Base-by-base conservation (phyloP, 1,140 invertebrate species). In the Thaumetopoea pityocampa region DNA sequence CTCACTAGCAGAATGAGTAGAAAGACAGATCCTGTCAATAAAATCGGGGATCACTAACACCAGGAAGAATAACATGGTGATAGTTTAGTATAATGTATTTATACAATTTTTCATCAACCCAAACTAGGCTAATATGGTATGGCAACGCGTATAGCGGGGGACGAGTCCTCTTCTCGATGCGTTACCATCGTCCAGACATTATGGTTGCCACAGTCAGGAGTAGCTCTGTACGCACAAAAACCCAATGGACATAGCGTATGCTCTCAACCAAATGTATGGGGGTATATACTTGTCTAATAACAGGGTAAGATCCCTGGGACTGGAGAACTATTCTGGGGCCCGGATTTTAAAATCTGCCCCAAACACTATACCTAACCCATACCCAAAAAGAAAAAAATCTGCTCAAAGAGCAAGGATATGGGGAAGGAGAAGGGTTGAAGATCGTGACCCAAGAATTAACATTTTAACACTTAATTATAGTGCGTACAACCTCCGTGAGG, bases 251-350 rank as follows among this genome's bases (percentile, higher is more conserved):
- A 50, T 59, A 12, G 48, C 49, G 8, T 55, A 47, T 30, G 55
- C 45, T 12, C 35, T 59, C 1, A 51, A 26, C 2, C 30, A 53
- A 10, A 20, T 59, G 4, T 59, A 59, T 24, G 18, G 9, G 7
- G 60, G 60, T 17, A 64, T 56, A 41, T 64, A 65, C 42, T 54
- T 51, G 8, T 56, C 44, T 3, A 52, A 41, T 8, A 9, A 30
- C 2, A 26, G 5, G 7, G 26, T 51, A 0, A 14, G 22, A 1
- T 65, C 57, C 12, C 30, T 54, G 8, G 12, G 23, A 8, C 14
- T 51, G 8, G 38, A 28, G 18, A 20, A 4, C 3, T 51, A 24
- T 8, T 40, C 36, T 1, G 48, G 22, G 8, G 30, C 49, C n/a
- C 6, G 41, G 8, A 52, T 60, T 10, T 42, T 37, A 6, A 55